Evolutionary conservation across 2,797 vertebrate genomes (phyloP).

Genomic region (Sebastes reedi): DNA sequence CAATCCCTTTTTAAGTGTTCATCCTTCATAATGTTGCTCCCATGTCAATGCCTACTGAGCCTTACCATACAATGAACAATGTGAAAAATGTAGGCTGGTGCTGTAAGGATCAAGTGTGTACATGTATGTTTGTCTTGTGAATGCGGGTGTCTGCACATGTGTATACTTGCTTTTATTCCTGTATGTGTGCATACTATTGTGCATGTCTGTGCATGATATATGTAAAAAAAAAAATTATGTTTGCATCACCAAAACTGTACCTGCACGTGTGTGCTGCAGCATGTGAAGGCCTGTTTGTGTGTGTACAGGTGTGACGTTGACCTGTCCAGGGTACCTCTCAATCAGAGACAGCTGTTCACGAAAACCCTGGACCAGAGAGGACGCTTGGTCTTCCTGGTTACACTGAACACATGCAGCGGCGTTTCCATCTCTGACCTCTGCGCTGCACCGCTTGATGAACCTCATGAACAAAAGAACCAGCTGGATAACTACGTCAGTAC

Average conservation of each 20-base stretch:
- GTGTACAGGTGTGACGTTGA: constrained; percentile 88
- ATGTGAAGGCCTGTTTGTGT: neutral
- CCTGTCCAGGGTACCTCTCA: constrained; percentile 77
- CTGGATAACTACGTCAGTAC: constrained; percentile 87
- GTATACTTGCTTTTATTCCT: neutral
- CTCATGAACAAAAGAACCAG: constrained; percentile 80
- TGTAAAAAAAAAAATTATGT: neutral
- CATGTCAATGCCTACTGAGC: neutral
- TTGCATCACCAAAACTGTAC: neutral
- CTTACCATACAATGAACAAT: neutral
- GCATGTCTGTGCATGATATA: neutral
- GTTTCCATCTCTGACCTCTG: constrained; percentile 91
- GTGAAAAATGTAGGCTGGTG: neutral
- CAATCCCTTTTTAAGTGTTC: neutral
- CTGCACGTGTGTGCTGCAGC: neutral
- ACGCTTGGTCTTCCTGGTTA: constrained; percentile 85
- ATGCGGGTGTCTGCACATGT: neutral
- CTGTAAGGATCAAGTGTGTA: neutral
- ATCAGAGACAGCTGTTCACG: constrained; percentile 82
- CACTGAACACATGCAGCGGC: constrained; percentile 80
- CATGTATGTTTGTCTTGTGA: neutral
- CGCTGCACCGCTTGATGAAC: constrained; percentile 87
- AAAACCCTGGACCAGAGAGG: constrained; percentile 78
- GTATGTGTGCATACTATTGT: neutral
- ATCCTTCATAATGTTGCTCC: neutral